phyloP scores from a whole-genome alignment of 2,888 invertebrate species.

The Dicycla oo region DNA sequence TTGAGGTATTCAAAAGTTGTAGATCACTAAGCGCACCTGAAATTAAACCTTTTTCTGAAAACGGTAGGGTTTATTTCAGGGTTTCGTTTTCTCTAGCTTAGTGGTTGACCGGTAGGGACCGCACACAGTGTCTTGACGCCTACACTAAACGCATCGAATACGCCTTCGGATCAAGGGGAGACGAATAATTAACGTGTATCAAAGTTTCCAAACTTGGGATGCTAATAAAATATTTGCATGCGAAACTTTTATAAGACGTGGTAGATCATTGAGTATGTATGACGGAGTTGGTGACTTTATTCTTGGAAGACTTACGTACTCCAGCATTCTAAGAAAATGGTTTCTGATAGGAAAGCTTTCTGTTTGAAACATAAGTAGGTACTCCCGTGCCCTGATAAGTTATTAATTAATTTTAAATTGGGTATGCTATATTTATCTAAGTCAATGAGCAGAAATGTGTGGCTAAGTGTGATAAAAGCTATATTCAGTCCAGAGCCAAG shows the following conservation, averaged over 20 bases:
- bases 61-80: slow-evolving; percentile 66
- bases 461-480: neutral
- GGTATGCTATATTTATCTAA: neutral
- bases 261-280: slow-evolving; percentile 48
- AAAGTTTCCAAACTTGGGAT: slow-evolving; percentile 65
- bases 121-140: slow-evolving; percentile 84
- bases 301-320: neutral
- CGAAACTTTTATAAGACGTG: slow-evolving; percentile 51
- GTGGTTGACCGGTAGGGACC: slow-evolving; percentile 78
- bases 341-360: neutral
- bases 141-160: slow-evolving; percentile 80
- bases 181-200: slow-evolving; percentile 77
- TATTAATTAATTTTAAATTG: neutral
- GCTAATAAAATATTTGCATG: slow-evolving; percentile 65
- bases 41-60: slow-evolving; percentile 58
- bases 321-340: neutral
- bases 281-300: slow-evolving; percentile 24
- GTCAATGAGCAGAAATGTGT: neutral
- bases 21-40: slow-evolving; percentile 54
- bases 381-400: neutral
- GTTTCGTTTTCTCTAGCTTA: slow-evolving; percentile 49
- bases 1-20: slow-evolving; percentile 71
- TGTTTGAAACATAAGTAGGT: neutral
- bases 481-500: too few relatives aligned
- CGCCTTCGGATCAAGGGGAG: slow-evolving; percentile 74